Evolutionary conservation across 37 sponge, comb jelly and placozoan species (phyloP), one percentile per base, ranked within the genome.

Genomic region (Oscarella lobularis): DNA sequence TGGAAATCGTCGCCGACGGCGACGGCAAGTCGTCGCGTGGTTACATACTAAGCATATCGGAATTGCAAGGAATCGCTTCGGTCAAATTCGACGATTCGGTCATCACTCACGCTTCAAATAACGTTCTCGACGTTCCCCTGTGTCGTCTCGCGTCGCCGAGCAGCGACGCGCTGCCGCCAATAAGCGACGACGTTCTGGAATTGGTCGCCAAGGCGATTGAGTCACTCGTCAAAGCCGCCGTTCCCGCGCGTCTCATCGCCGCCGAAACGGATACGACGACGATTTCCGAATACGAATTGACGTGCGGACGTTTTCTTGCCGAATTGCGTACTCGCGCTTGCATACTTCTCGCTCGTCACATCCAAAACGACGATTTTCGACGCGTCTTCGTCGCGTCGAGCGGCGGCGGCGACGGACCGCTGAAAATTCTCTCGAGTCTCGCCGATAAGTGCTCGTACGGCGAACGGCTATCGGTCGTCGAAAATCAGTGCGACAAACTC

Each of bases 401-500:
- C 9, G 14, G 20, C 20, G 14, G 20, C 14, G 60, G 14, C 9
- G 14, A 48, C 20, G 14, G 20, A 20, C 60, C 60, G 20, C 60
- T 48, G 20, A 48, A 48, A 20, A 48, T 48, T 9, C 60, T 48
- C 20, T 48, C 14, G 9, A 20, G 20, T 9, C 60, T 48, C 9
- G 60, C 60, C 14, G 20, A 36, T 66, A 3, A 66, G 36, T 27
- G 38, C 75, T 2, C 2, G 35, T 32, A 74, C 77, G 85, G 81
- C 1, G 67, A 81, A n/a, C 73, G 92, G 36, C 39, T 91, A 67
- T 75, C 88, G 14, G 86, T 92, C 55, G 74, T 89, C 37, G 93
- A 92, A 77, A 35, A 75, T 2, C 84, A 85, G 73, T 91, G 93
- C 78, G 79, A 74, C 67, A 76, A 82, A 32, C 82, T 96, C 38